Evolutionary conservation across 2,113 vertebrate genomes (phyloP), one percentile per base, ranked within the genome.

Genomic region (Tiliqua scincoides): DNA sequence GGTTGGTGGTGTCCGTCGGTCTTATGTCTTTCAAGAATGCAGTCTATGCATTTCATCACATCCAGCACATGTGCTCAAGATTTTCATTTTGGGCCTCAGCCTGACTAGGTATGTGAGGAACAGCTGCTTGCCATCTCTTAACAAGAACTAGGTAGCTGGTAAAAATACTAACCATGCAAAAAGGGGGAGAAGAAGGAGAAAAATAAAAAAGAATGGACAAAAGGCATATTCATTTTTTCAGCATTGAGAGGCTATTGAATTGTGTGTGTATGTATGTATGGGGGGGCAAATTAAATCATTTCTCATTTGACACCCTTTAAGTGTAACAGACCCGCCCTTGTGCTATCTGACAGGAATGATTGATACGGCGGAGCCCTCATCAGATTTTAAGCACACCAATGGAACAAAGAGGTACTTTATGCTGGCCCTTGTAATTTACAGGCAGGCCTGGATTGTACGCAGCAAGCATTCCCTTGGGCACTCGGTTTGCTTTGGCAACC

Each of bases 401-500:
- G 0, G 91, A 93, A 97, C 96, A 97, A 97, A 96, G 96, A 94
- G 89, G 89, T 94, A 88, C 94, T 97, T 97, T 92, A 96, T 95
- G 85, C 73, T 3, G 80, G 73, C 72, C 40, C 67, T 57, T 74
- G 90, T 35, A 1, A 89, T 83, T 61, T 77, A 85, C 82, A 86
- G 94, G 91, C 92, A 61, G 93, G 77, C 90, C 89, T 71, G 91
- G 35, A 85, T 91, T 89, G 2, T 72, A n/a, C 92, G 18, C 87
- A 78, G 79, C 68, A 73, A 94, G 93, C 92, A 67, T 90, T 91
- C 91, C 94, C 91, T 85, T 89, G 10, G 35, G 87, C 75, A 25
- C 67, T 1, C 20, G 4, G 40, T 97, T 96, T 96, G 70, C 76
- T 91, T 96, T 97, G 96, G 94, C 94, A 90, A 74, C 62, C 88